These are phyloP conservation scores for Lichenostomus cassidix DNA, from an alignment of 2,113 vertebrate species.

Conservation along the genomic window DNA sequence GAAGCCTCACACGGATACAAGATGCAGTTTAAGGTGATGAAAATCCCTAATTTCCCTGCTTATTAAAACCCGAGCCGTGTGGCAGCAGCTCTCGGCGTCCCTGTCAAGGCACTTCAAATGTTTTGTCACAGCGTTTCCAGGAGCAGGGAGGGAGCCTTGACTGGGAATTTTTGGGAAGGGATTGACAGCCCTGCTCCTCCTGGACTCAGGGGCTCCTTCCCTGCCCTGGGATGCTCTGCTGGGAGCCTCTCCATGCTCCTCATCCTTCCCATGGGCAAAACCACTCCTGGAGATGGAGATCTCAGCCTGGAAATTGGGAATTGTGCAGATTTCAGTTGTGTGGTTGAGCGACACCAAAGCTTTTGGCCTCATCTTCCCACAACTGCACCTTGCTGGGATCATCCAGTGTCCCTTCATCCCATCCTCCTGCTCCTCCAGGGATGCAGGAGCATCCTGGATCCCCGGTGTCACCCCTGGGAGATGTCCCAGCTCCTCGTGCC, in stretches of 20 bases:
- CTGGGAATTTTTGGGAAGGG: neutral
- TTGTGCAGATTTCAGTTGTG: neutral
- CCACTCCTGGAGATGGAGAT: neutral
- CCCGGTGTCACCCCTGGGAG: accelerated
- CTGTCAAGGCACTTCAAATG: neutral
- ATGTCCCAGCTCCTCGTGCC: neutral
- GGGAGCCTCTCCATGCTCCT: neutral
- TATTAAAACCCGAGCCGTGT: neutral
- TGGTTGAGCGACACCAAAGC: accelerated
- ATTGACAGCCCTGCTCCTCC: neutral
- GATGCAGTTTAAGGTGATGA: neutral
- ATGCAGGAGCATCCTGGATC: neutral
- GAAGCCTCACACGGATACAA: neutral
- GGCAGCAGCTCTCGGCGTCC: neutral
- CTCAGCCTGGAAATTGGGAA: neutral
- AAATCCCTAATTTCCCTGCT: neutral
- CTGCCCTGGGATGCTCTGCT: neutral
- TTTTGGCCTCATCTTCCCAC: neutral
- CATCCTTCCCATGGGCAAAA: neutral
- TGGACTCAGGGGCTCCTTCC: neutral
- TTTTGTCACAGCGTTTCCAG: neutral
- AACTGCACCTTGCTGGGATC: accelerated
- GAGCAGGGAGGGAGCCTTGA: neutral
- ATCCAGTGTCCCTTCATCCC: neutral
- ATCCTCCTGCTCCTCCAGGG: neutral